A percentile compares a stretch with the other conserved stretches of the same genome.
phyloP scores from a whole-genome alignment of 1,140 invertebrate genomes.

The Drosophila ohnishii region DNA sequence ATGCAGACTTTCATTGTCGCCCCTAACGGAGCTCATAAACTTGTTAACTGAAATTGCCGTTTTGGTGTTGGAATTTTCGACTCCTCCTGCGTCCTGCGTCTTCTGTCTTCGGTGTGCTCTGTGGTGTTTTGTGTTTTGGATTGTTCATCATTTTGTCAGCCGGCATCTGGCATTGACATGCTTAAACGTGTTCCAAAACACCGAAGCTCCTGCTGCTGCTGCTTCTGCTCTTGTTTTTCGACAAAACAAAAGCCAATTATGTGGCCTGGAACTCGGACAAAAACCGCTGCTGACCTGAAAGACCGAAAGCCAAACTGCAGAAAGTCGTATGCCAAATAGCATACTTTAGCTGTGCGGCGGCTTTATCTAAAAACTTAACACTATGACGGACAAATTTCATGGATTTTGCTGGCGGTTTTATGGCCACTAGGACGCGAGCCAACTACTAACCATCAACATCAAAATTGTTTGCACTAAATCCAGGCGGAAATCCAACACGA shows the following conservation, averaged over 20 bases:
- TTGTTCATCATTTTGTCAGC: constrained; percentile 68
- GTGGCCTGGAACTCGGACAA: constrained; percentile 23
- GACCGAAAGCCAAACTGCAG: constrained; percentile 19
- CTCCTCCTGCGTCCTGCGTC: constrained; percentile 1
- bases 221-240: constrained; percentile 12
- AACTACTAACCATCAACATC: constrained; percentile 21
- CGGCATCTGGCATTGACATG: constrained; percentile 58
- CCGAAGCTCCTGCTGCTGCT: not conserved
- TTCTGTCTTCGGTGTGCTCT: constrained; percentile 17
- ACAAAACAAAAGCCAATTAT: constrained; percentile 57
- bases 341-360: constrained; percentile 21
- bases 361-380: constrained; percentile 43
- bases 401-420: constrained; percentile 28
- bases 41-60: constrained; percentile 71
- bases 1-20: constrained; percentile 49
- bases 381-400: constrained; percentile 13
- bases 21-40: constrained; percentile 60
- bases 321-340: constrained; percentile 22
- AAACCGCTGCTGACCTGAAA: constrained; percentile 26
- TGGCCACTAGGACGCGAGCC: not conserved
- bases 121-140: constrained; percentile 38
- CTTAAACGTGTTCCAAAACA: constrained; percentile 56
- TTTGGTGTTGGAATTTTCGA: constrained; percentile 31
- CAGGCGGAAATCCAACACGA: constrained; percentile 27
- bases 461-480: constrained; percentile 17